Base-by-base conservation (phyloP, 2,797 vertebrate species). In the Enteromius unitaeniatus region DNA sequence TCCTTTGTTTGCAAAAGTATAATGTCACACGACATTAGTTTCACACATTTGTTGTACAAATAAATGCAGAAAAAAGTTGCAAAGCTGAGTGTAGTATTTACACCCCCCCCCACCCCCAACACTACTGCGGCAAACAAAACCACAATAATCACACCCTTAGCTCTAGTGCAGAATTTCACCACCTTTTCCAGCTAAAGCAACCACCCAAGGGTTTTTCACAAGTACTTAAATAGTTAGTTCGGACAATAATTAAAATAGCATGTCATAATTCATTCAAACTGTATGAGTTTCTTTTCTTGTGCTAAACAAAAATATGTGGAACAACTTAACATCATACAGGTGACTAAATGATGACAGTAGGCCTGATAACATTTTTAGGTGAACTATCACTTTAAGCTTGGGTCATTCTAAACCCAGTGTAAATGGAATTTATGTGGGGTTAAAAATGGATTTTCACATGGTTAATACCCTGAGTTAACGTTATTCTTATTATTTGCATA, bases 101-200 rank as follows among this genome's bases (percentile, higher is more conserved):
- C 1, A 34, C 34, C 4, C 4, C 4, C 34, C 34, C 34, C 34
- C 34, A 34, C 34, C 34, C 34, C 34, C 34, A 34, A 34, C 34
- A 34, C 34, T 34, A 34, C 34, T 34, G 34, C 6, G 14, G 55
- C 14, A 26, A 14, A 19, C 5, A 55, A 69, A 79, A 42, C n/a
- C 49, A 79, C 65, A 69, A 34, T n/a, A n/a, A 78, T 67, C 65
- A 69, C 31, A 40, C 64, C 65, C 3, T 68, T 23, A 6, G 28
- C 45, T 40, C 7, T n/a, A 34, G n/a, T 55, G 19, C 13, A 37
- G 23, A 58, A 75, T 23, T 34, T 53, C 10, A 53, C 31, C 2
- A 2, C 7, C 3, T 8, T 40, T 60, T 23, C n/a, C 21, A 74
- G 26, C 49, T 74, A 34, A 74, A 53, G 28, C 11, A 0, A 34